Base-by-base conservation (phyloP, 2,113 vertebrate genomes). In the Campylorhamphus procurvoides region DNA sequence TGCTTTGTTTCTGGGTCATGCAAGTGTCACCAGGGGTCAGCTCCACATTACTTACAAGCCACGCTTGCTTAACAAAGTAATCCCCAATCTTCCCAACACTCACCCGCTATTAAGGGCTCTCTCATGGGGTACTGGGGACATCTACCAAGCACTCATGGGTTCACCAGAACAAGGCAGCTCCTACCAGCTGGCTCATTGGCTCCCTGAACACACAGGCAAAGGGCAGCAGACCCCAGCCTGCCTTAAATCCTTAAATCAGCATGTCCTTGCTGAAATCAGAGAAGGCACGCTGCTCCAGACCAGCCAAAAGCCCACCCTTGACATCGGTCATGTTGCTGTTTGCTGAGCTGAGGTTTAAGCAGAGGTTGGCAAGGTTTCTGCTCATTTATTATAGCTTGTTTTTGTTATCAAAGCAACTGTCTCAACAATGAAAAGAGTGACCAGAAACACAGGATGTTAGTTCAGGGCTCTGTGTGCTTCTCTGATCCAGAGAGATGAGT, bases 1-100 rank as follows among this genome's bases (percentile, higher is more conserved):
- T 89, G 93, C 87, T 96, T 96, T 97, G 90, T 95, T 97, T 96
- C 89, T 97, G 95, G 91, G 93, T 97, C 93, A 94, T 35, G 82
- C 86, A 88, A 89, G 91, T 92, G 92, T 95, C 95, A 96, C 19
- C 0, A 88, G 83, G 89, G 93, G 92, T 97, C 95, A 95, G 77
- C 55, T 94, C 76, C 95, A 92, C 95, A 93, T 97, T 97, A 94
- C 90, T 93, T 87, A 89, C 92, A 96, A 96, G 91, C 78, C 92
- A 94, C 25, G 64, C 78, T 97, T 90, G 73, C 86, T 93, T 95
- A 94, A 92, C 95, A 93, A 79, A 94, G 84, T 97, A 96, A 95
- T 93, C 94, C 79, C 84, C 85, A 92, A 89, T 53, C 89, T 91
- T 87, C 87, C 77, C 84, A 95, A 69, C 81, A 50, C 58, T 73